phyloP scores from a whole-genome alignment of 2,888 invertebrate genomes.

The Norana najaformis region DNA sequence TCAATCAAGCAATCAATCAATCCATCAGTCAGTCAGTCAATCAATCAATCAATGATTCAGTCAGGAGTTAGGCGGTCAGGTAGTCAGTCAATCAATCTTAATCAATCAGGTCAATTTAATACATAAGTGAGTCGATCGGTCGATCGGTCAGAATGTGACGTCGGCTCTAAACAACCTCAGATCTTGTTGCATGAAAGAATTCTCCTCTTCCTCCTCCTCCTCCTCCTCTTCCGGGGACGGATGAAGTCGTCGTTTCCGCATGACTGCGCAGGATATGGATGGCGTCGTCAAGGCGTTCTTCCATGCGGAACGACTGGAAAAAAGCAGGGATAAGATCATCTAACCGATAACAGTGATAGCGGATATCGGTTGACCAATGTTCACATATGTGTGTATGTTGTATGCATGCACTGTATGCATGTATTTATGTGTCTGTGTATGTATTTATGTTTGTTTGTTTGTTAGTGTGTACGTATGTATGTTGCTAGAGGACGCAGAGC shows the following conservation, averaged over 20 bases:
- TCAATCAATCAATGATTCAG: background rate
- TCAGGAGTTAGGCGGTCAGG: too few relatives aligned
- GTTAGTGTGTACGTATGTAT: too few relatives aligned
- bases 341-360: background rate
- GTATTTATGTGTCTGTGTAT: too few relatives aligned
- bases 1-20: background rate
- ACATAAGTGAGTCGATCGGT: background rate
- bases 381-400: too few relatives aligned
- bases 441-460: too few relatives aligned
- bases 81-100: background rate
- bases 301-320: conserved; percentile 32
- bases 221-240: background rate
- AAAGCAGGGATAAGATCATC: too few relatives aligned
- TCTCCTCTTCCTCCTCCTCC: background rate
- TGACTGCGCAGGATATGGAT: conserved; percentile 39
- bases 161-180: background rate
- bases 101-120: background rate
- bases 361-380: background rate
- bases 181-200: background rate
- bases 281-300: conserved; percentile 68
- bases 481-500: too few relatives aligned
- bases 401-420: too few relatives aligned
- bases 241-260: conserved; percentile 31
- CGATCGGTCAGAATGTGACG: background rate
- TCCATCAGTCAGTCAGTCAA: background rate